Percentiles rank a stretch among this genome's conserved stretches.
These are phyloP conservation scores for Eleutherodactylus coqui DNA, from an alignment of 2,797 vertebrate species.

Conservation along the genomic window DNA sequence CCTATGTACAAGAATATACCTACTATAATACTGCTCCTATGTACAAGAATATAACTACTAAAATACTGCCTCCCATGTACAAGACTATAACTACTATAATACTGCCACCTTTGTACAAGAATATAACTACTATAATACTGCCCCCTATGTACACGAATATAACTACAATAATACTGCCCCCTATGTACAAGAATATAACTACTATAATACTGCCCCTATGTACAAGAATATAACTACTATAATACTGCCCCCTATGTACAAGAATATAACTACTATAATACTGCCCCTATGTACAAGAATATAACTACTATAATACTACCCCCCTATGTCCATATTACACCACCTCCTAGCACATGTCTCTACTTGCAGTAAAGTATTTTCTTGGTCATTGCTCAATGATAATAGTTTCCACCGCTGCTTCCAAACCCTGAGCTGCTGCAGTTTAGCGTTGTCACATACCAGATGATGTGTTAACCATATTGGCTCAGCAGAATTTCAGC, in stretches of 20 bases:
- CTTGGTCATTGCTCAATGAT: conserved; percentile 33
- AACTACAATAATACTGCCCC: neutral
- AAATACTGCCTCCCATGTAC: neutral
- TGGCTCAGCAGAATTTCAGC: conserved; percentile 60
- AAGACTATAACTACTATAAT: conserved; percentile 4
- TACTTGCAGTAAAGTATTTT: conserved; percentile 38
- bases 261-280: conserved; percentile 19
- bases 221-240: conserved; percentile 10
- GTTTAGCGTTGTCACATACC: conserved; percentile 58
- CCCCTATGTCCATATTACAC: neutral
- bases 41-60: conserved; percentile 18
- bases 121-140: too few species aligned
- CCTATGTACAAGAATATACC: neutral
- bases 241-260: neutral
- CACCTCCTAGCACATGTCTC: neutral
- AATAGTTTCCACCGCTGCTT: conserved; percentile 65
- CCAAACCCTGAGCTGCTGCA: conserved; percentile 57
- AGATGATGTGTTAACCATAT: conserved; percentile 63
- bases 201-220: neutral
- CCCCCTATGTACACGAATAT: too few species aligned
- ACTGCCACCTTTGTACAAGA: neutral
- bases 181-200: conserved; percentile 5
- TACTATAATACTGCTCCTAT: neutral
- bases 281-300: neutral
- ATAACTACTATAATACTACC: neutral